phyloP scores from a whole-genome alignment of 1,140 invertebrate species.

The Marisa cornuarietis region DNA sequence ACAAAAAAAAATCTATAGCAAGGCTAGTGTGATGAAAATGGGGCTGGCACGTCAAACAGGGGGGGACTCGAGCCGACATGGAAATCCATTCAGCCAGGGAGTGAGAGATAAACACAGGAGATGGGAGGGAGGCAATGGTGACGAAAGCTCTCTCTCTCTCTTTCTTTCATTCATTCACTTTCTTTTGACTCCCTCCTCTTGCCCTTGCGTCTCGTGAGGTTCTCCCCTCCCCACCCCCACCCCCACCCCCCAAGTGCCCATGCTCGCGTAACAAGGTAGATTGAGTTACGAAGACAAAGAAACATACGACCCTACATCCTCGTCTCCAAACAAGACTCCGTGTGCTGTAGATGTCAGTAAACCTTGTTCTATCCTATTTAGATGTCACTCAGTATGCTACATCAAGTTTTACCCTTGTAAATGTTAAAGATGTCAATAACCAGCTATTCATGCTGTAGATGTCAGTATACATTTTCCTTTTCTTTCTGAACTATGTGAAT shows the following conservation, averaged over 20 bases:
- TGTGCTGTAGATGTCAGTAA: too few relatives aligned
- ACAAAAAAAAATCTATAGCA: constrained; percentile 8
- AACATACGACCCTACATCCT: too few relatives aligned
- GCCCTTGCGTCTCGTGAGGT: neutral
- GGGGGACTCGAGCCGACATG: neutral
- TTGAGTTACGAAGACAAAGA: too few relatives aligned
- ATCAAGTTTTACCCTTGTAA: too few relatives aligned
- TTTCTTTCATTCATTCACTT: neutral
- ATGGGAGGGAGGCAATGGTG: neutral
- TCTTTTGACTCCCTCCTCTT: neutral
- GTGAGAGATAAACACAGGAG: neutral
- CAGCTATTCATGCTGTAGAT: too few relatives aligned
- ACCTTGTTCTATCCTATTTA: too few relatives aligned
- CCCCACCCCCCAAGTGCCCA: neutral
- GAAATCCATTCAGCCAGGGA: constrained; percentile 12
- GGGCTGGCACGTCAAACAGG: neutral
- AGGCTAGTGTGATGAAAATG: constrained; percentile 4
- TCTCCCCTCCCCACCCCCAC: neutral
- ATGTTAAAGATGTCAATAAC: too few relatives aligned
- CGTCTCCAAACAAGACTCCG: too few relatives aligned
- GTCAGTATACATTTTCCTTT: too few relatives aligned
- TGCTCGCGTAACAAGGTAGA: too few relatives aligned
- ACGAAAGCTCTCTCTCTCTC: constrained; percentile 1
- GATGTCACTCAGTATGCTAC: too few relatives aligned
- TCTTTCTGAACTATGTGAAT: too few relatives aligned